Base-by-base conservation (phyloP, 30 jellyfish, hydroid and myxozoan species). In the Haliclystus octoradiatus region DNA sequence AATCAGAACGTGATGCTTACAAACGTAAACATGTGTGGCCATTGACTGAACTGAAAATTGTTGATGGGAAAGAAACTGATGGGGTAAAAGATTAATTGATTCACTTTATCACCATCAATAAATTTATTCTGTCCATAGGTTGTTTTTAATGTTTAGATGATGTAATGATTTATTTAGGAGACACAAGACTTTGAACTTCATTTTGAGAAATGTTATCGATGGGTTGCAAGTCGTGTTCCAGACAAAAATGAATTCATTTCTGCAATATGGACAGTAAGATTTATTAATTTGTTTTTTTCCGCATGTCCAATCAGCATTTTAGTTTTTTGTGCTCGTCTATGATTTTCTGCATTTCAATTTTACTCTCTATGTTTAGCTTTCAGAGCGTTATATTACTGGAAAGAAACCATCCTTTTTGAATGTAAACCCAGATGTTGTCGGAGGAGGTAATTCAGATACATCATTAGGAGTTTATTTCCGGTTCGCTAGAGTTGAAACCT, bases 11-110 rank as follows among this genome's bases (percentile, higher is more conserved):
- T 34, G 98, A 89, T 34, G 94, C 81, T 26, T 91, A 50, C 77
- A 91, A 91, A 79, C 82, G 83, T 78, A 91, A 91, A 51, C 94
- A 72, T 28, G 49, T 93, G 27, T 91, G 99, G 99, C 95, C 94
- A 49, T 65, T 91, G 34, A 76, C 92, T 14, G 99, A 91, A 51
- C 51, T 91, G 52, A 91, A 73, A 71, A 66, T 73, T 68, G 95
- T 91, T 31, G 99, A 91, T 91, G 99, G 99, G 40, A 91, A 89
- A 63, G 62, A 47, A 24, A 85, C 70, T 26, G 60, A 70, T 52
- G 68, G 82, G 92, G 88, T 78, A 77, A 71, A 89, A 62, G 33
- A 0, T 40, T 19, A 19, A 40, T 9, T 5, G 57, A 40, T 40
- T 19, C 57, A 40, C 9, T 40, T 9, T 40, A 40, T 19, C 57